Conservation (phyloP, 2,113 vertebrate genomes). For the Pogona vitticeps region DNA sequence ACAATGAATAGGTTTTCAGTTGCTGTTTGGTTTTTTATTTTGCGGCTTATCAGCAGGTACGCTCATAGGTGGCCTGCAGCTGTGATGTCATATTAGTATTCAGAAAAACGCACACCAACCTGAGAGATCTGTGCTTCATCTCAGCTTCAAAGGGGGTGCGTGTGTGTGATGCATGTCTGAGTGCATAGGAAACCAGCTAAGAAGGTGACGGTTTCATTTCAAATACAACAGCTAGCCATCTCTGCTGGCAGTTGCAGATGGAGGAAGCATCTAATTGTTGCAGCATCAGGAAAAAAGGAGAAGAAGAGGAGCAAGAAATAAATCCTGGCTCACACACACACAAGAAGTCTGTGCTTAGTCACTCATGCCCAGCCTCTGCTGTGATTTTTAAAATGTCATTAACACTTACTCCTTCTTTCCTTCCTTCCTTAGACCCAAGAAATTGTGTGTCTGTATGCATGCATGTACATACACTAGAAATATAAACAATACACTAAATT, state of each 20-base stretch:
- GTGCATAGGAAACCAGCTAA: neutral
- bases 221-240: neutral
- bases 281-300: neutral
- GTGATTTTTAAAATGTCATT: too few relatives aligned
- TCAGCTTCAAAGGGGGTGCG: neutral
- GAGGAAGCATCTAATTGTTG: neutral
- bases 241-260: neutral
- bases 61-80: neutral
- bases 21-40: neutral
- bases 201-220: neutral
- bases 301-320: neutral
- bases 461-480: too few relatives aligned
- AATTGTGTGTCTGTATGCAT: too few relatives aligned
- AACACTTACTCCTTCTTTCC: neutral
- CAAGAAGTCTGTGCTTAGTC: neutral
- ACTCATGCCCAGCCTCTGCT: neutral
- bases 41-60: neutral
- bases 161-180: neutral
- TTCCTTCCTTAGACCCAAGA: too few relatives aligned
- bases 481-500: too few relatives aligned
- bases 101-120: neutral
- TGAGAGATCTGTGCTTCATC: neutral
- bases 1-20: neutral
- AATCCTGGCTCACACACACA: neutral
- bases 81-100: constrained; percentile 16